phyloP scores from a whole-genome alignment of 2,797 vertebrate genomes.

The Ispidina picta region DNA sequence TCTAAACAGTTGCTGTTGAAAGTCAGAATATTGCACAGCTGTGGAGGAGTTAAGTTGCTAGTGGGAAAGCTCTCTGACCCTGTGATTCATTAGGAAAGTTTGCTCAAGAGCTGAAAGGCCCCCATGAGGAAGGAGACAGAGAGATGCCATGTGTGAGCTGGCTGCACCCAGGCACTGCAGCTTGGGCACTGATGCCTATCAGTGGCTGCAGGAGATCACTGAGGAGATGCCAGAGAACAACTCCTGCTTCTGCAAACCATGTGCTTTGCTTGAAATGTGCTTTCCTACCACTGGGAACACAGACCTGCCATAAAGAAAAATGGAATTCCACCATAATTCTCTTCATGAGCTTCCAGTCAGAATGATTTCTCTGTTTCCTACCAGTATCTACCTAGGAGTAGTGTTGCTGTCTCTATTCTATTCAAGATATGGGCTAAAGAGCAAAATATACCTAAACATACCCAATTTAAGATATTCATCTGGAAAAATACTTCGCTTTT shows the following conservation, averaged over 20 bases:
- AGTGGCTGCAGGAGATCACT: background rate
- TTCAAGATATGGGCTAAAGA: background rate
- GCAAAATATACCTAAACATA: background rate
- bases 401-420: background rate
- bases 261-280: background rate
- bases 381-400: background rate
- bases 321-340: background rate
- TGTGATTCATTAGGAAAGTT: slow-evolving; percentile 66
- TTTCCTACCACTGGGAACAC: slow-evolving; percentile 4
- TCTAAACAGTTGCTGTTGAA: slow-evolving; percentile 21
- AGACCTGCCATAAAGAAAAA: background rate
- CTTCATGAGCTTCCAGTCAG: background rate
- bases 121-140: slow-evolving; percentile 57
- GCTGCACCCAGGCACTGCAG: too few species aligned
- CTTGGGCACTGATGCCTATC: background rate
- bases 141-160: background rate
- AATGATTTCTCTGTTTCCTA: background rate
- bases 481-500: background rate
- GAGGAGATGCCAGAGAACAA: background rate
- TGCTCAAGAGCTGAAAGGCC: slow-evolving; percentile 58
- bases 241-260: background rate
- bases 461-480: background rate
- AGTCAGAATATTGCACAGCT: slow-evolving; percentile 36
- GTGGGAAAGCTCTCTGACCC: slow-evolving; percentile 51
- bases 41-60: slow-evolving; percentile 56